These are phyloP conservation scores for Stictocephala bisonia DNA, from an alignment of 2,888 invertebrate species.

Conservation along the genomic window DNA sequence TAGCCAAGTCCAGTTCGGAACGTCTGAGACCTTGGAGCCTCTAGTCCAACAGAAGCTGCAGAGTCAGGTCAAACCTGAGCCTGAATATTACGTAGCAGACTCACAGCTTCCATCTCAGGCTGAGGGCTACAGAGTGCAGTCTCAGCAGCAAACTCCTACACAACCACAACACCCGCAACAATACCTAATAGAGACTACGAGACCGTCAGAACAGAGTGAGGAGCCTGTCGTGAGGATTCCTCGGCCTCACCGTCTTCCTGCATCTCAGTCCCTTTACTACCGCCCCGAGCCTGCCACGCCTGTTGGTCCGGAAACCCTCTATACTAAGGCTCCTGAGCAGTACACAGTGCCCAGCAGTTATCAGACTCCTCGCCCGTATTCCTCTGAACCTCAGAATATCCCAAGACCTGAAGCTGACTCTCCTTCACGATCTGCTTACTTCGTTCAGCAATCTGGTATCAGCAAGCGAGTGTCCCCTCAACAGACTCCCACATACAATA, in stretches of 20 bases:
- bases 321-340: slow-evolving; percentile 9
- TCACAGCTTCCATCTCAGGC: slow-evolving; percentile 33
- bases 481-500: neutral
- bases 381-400: neutral
- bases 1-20: slow-evolving; percentile 51
- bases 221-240: slow-evolving; percentile 51
- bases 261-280: slow-evolving; percentile 28
- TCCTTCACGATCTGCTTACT: slow-evolving; percentile 52
- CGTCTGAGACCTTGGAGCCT: slow-evolving; percentile 32
- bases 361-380: slow-evolving; percentile 17
- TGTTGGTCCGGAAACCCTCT: neutral
- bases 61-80: slow-evolving; percentile 29
- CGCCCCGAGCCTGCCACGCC: neutral
- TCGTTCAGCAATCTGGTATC: slow-evolving; percentile 50
- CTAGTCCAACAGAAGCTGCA: slow-evolving; percentile 34
- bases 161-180: slow-evolving; percentile 45
- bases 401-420: slow-evolving; percentile 43
- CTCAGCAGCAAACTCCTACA: slow-evolving; percentile 44
- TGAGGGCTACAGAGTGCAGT: slow-evolving; percentile 1
- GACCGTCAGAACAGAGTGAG: slow-evolving; percentile 35
- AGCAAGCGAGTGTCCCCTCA: slow-evolving; percentile 12
- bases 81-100: neutral
- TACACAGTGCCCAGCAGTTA: slow-evolving; percentile 36
- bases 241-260: slow-evolving; percentile 11
- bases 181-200: slow-evolving; percentile 48